Base-by-base conservation (phyloP, 2,797 vertebrate genomes). In the Eulemur albifrons region DNA sequence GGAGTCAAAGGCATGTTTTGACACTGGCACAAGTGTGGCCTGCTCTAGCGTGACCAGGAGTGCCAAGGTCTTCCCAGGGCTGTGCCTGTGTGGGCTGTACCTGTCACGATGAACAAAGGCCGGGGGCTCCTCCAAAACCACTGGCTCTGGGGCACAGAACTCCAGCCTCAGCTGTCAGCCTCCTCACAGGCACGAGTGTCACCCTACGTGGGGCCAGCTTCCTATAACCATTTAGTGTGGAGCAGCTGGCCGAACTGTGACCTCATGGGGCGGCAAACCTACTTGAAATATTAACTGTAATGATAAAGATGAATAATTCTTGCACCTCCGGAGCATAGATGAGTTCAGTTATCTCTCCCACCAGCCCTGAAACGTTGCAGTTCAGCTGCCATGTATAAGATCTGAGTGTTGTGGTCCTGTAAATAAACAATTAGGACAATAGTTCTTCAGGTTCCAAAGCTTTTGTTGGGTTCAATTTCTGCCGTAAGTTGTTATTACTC, bases 221-320 rank as follows among this genome's bases (percentile, higher is more conserved):
- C 87, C 57, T 15, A 15, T 5, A 73, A 35, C 57, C 18, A 1
- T 25, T 77, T 7, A 70, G 63, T 23, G 5, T 14, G 75, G 52
- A 72, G 72, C 57, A 7, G 61, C n/a, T 54, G 38, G 43, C 85
- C 81, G 89, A 59, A 75, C 45, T 76, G 69, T 72, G 65, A 88
- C 57, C 89, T 86, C 84, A 85, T 43, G 76, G 63, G 57, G 35
- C 87, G 88, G 89, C 61, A 94, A 88, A 85, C 30, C 45, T 87
- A 81, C 83, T 92, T 95, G 79, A 94, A 90, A 84, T 61, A 69
- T 63, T 80, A 88, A 84, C 93, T 2, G 2, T 48, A n/a, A 76
- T 43, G 90, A 91, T 80, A 40, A 85, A 75, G 93, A 82, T 23
- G n/a, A 59, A 11, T 94, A 57, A 83, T 65, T 85, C 79, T 77